phyloP scores from a whole-genome alignment of 1,140 invertebrate species.

The Calephelis nemesis region DNA sequence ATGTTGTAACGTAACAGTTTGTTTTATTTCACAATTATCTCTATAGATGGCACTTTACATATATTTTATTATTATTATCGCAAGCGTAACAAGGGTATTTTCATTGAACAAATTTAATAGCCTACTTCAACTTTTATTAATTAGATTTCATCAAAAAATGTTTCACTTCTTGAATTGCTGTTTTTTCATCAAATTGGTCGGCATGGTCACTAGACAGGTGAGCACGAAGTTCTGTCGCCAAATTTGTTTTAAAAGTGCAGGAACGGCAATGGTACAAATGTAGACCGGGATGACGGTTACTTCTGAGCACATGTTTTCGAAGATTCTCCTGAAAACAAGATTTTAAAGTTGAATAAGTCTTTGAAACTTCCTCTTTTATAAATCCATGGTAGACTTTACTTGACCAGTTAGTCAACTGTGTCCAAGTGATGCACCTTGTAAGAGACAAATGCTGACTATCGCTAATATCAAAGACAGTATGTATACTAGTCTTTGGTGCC shows the following conservation, averaged over 20 bases:
- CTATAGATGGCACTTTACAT: too few species aligned
- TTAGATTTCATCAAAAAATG: conserved; percentile 42
- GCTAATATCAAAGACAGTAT: too few species aligned
- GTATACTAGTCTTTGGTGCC: too few species aligned
- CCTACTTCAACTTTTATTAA: not conserved
- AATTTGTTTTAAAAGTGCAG: conserved; percentile 80
- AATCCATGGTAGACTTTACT: too few species aligned
- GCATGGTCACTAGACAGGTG: conserved; percentile 83
- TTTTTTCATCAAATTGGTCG: conserved; percentile 36
- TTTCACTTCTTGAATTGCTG: conserved; percentile 26
- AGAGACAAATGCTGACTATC: too few species aligned
- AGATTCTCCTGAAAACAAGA: conserved; percentile 86
- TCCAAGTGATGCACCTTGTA: too few species aligned
- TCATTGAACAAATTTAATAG: not conserved
- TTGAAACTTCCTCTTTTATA: not conserved
- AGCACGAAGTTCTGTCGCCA: conserved; percentile 82
- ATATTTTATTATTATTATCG: too few species aligned
- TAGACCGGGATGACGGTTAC: conserved; percentile 87
- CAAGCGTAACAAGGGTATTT: too few species aligned
- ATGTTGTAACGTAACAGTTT: not conserved
- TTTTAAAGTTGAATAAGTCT: not conserved
- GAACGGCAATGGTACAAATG: conserved; percentile 87
- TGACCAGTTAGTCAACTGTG: too few species aligned
- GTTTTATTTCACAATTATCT: too few species aligned
- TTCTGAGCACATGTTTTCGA: conserved; percentile 91